These are phyloP conservation scores for Rhabdophis nuchalis DNA, from an alignment of 2,797 vertebrate species.

Conservation along the genomic window DNA sequence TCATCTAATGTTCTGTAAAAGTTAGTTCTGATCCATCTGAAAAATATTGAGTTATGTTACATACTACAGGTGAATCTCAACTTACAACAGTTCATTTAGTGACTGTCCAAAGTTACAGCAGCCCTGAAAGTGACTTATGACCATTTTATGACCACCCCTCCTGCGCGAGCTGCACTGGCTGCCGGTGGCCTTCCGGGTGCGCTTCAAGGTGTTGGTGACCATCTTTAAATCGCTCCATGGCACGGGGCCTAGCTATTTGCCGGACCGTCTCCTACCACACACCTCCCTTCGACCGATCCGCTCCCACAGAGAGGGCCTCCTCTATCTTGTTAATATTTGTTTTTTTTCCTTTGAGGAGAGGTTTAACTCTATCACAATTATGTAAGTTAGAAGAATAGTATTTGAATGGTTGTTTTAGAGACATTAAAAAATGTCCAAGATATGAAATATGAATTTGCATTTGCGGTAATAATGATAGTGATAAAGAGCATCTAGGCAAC, in stretches of 20 bases:
- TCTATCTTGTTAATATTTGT: background rate
- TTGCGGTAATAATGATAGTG: background rate
- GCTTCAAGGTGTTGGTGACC: too few relatives aligned
- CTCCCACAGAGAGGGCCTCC: too few relatives aligned
- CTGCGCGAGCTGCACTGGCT: too few relatives aligned
- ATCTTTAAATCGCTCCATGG: too few relatives aligned
- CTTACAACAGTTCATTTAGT: background rate
- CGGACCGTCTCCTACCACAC: too few relatives aligned
- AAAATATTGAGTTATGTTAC: background rate
- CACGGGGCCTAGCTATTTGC: too few relatives aligned
- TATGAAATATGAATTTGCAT: background rate
- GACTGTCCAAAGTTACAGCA: background rate
- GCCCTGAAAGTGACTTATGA: background rate
- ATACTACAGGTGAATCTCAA: background rate
- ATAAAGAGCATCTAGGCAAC: background rate
- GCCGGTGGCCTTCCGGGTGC: too few relatives aligned
- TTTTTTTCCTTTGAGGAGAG: background rate
- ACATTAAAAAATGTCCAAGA: background rate
- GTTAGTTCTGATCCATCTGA: background rate
- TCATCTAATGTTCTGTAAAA: background rate
- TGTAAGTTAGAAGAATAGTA: background rate
- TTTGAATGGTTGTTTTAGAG: background rate
- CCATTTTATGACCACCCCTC: too few relatives aligned
- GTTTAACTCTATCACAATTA: background rate
- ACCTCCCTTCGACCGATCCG: too few relatives aligned